Percentiles rank a stretch among this genome's conserved stretches.
Evolutionary conservation across 2,888 invertebrate genomes (phyloP).

Genomic region (Colostygia pectinataria): DNA sequence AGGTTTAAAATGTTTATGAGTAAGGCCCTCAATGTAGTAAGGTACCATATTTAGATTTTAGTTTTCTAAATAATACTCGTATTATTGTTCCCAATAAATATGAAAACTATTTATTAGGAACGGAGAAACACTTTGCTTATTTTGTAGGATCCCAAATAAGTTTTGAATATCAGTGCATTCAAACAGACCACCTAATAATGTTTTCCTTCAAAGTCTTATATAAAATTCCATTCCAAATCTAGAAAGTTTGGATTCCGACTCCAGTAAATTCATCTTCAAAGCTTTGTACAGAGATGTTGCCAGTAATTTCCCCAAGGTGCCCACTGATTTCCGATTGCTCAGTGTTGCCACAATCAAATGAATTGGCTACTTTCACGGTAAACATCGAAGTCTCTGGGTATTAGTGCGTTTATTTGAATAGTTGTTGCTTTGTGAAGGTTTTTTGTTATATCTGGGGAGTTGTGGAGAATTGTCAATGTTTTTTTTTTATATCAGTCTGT

Average conservation of each 20-base stretch:
- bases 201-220: constrained; percentile 3
- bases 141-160: background rate
- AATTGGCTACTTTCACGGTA: constrained; percentile 54
- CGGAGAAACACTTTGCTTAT: no score
- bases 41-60: no score
- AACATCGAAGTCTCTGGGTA: constrained; percentile 40
- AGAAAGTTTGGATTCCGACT: constrained; percentile 20
- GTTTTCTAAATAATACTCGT: no score
- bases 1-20: no score
- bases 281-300: constrained; percentile 38
- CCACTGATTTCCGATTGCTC: constrained; percentile 52
- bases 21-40: no score
- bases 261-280: constrained; percentile 23
- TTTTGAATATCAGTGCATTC: background rate
- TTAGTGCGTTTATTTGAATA: constrained; percentile 29
- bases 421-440: constrained; percentile 16
- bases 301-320: constrained; percentile 65
- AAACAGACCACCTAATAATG: background rate
- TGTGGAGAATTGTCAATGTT: background rate
- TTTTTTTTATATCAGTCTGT: no score
- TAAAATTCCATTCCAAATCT: constrained; percentile 6
- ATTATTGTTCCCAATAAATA: no score
- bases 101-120: no score
- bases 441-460: constrained; percentile 4
- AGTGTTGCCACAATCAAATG: constrained; percentile 59